phyloP scores from a whole-genome alignment of 1,140 invertebrate genomes.

The Chrysopa pallens region DNA sequence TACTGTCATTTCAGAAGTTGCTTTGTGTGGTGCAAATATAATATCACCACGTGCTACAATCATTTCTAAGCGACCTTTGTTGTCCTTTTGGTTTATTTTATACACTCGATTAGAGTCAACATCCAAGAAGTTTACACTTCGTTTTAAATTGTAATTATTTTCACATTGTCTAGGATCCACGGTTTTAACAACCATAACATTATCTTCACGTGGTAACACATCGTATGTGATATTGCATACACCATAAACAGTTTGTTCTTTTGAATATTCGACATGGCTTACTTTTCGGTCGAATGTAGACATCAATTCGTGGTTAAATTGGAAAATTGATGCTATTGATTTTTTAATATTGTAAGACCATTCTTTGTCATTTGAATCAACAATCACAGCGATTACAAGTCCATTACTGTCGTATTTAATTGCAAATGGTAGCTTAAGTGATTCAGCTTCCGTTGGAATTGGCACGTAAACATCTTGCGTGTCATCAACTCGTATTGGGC shows the following conservation, averaged over 20 bases:
- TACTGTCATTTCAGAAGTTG: too few relatives aligned
- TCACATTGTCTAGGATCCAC: not conserved
- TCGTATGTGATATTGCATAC: conserved; percentile 7
- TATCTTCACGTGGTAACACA: conserved; percentile 4
- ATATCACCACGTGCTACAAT: too few relatives aligned
- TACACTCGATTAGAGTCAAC: too few relatives aligned
- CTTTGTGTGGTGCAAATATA: too few relatives aligned
- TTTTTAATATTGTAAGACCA: conserved; percentile 23
- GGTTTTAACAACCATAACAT: conserved; percentile 8
- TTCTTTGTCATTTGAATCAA: conserved; percentile 10
- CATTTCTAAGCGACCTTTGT: too few relatives aligned
- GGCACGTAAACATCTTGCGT: not conserved
- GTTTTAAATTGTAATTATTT: not conserved
- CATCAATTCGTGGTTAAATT: conserved; percentile 6
- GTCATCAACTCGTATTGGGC: conserved; percentile 5
- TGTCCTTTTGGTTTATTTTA: too few relatives aligned
- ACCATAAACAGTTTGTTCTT: conserved; percentile 10
- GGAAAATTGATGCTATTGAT: conserved; percentile 19
- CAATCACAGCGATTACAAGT: conserved; percentile 8
- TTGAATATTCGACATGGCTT: too few relatives aligned
- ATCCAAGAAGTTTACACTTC: too few relatives aligned
- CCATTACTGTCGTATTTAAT: conserved; percentile 16
- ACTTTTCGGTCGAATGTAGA: too few relatives aligned
- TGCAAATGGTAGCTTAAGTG: conserved; percentile 17
- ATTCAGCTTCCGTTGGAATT: conserved; percentile 9